These are phyloP conservation scores for Choloepus didactylus DNA, from an alignment of 2,797 vertebrate genomes.

Conservation along the genomic window DNA sequence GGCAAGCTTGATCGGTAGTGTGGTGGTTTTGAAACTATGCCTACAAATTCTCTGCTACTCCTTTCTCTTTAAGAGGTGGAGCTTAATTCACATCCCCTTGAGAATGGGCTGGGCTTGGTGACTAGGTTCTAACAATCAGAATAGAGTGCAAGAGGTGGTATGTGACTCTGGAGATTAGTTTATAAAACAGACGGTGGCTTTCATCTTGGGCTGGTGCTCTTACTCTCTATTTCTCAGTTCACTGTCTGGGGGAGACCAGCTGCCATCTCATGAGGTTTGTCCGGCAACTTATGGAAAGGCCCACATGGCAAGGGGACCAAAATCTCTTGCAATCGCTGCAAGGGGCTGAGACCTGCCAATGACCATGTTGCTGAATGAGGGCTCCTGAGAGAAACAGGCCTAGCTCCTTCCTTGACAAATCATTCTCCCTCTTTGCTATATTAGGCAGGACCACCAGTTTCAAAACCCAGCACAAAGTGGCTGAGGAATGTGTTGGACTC, in stretches of 20 bases:
- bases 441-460: not conserved
- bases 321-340: not conserved
- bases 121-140: not conserved
- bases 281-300: not conserved
- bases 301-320: not conserved
- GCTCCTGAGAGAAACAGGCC: not conserved
- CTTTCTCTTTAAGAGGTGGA: not conserved
- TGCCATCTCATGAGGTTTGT: not conserved
- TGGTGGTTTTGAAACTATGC: not conserved
- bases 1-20: not conserved
- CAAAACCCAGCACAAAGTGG: not conserved
- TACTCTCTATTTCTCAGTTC: not conserved
- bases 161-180: not conserved
- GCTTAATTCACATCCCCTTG: not conserved
- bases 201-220: not conserved
- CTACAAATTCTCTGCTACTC: not conserved
- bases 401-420: not conserved
- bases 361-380: not conserved
- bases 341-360: not conserved
- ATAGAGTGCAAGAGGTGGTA: not conserved
- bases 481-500: not conserved
- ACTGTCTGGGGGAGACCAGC: not conserved
- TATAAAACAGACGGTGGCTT: not conserved
- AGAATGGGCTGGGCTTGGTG: not conserved
- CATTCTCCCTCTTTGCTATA: not conserved